These are phyloP conservation scores for Drosophila eugracilis DNA, from an alignment of 1,140 invertebrate species.

Conservation along the genomic window DNA sequence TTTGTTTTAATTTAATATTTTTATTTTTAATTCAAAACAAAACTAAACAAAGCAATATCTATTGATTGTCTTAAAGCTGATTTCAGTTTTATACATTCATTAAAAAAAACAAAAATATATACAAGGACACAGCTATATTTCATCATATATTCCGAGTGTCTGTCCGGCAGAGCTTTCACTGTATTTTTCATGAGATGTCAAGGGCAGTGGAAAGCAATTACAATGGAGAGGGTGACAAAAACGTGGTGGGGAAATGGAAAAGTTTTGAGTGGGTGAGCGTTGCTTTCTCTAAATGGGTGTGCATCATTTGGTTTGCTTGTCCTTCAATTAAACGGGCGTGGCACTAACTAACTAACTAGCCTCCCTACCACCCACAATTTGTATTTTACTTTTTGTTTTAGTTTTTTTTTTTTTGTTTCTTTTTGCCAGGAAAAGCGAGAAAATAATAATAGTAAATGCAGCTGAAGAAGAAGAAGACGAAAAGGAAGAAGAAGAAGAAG, in stretches of 20 bases:
- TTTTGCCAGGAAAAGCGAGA: slow-evolving; percentile 4
- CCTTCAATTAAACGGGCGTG: slow-evolving; percentile 48
- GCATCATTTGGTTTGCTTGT: slow-evolving; percentile 42
- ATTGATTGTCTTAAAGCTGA: neutral
- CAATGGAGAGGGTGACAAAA: neutral
- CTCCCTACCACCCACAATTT: slow-evolving; percentile 20
- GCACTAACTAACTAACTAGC: slow-evolving; percentile 24
- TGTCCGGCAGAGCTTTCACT: neutral
- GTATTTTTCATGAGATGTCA: slow-evolving; percentile 27
- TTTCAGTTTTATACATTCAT: neutral
- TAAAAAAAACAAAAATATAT: neutral
- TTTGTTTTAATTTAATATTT: too few species aligned
- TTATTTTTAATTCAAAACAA: too few species aligned
- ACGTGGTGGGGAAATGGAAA: neutral
- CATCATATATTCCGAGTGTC: neutral
- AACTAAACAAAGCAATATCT: too few species aligned
- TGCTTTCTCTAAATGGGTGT: slow-evolving; percentile 25
- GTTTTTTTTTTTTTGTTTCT: neutral
- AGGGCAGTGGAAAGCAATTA: slow-evolving; percentile 10
- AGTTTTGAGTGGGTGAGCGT: slow-evolving; percentile 12
- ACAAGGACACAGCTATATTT: neutral
- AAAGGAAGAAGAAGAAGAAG: neutral
- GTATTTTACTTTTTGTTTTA: neutral
- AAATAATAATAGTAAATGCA: slow-evolving; percentile 12
- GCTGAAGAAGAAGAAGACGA: slow-evolving; percentile 1